Evolutionary conservation across 2,888 invertebrate genomes (phyloP), one percentile per base, ranked within the genome.

Genomic region (Hyposoter didymator): DNA sequence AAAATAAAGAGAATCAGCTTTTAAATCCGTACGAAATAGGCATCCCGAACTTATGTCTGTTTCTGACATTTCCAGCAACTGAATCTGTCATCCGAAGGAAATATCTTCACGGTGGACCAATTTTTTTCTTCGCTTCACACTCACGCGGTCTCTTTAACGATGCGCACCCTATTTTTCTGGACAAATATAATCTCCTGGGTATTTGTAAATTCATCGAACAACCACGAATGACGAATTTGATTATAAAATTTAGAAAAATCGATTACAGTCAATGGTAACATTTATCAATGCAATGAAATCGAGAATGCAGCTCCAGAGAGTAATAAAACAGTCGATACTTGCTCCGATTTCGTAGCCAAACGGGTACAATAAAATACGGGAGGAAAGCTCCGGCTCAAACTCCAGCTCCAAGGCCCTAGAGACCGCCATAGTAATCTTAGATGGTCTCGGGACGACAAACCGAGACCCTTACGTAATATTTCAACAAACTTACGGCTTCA

Each of bases 241-340:
- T 66, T 76, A 28, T 45, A 47, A 45, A 69, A 69, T 47, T 22
- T 47, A 28, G 8, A 69, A 28, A 45, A 45, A 19, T 43, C 49
- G 32, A 43, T 32, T n/a, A 5, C 12, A 73, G 43, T 4, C 59
- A 49, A 47, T 8, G 43, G n/a, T 47, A 19, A 75, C 45, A 75
- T 79, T 64, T 49, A 64, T 75, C 74, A 28, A n/a, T 70, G 45
- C 74, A 49, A 49, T 59, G 49, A 70, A 79, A 79, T 75, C 69
- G 62, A 64, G 74, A 70, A 78, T 39, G 12, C 62, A 64, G 47
- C 84, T 84, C 74, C 12, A 28, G 84, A 79, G 84, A 79, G 74
- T 52, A 84, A 78, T 82, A 83, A 83, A 83, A 75, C 49, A 14
- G 79, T 79, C 79, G 79, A 84, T 79, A 67, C 74, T 62, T 72